Evolutionary conservation across 2,113 vertebrate species (phyloP), one percentile per base, ranked within the genome.

Genomic region (Petroica traversi): DNA sequence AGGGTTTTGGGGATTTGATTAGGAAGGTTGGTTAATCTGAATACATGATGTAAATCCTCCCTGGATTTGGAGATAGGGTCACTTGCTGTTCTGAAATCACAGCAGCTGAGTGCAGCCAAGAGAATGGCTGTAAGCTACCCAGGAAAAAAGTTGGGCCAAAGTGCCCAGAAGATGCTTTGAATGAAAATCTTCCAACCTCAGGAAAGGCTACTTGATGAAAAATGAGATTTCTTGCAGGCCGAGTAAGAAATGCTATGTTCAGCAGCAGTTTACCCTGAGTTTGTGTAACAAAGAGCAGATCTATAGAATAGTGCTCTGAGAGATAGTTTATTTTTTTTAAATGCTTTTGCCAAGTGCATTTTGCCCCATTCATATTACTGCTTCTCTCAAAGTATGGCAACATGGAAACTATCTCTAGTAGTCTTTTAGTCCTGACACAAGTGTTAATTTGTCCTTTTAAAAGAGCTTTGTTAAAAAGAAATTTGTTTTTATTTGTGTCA

Each of bases 381-480:
- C 81, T 48, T 76, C n/a, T 92, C 55, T 79, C 28, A 31, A 63
- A 91, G 45, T 72, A 28, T 57, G 63, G 36, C 54, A 84, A 25
- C 55, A 8, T 51, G 26, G 49, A 54, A 93, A 25, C 63, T 26
- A 76, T 84, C 26, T 16, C 34, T 40, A 31, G 36, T 43, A 88
- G 68, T 71, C 23, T 49, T 85, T 62, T 57, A 58, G 33, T 64
- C 64, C 58, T 24, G 49, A 7, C 26, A 80, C 25, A 48, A 88
- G 48, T 95, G 87, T 48, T 94, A 85, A 92, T 88, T 76, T 92
- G 74, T 80, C 22, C 48, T 93, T 93, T 95, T 91, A 75, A 86
- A 77, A 71, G 48, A 46, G 9, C 55, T 95, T 92, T 72, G 58
- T 93, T 93, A 93, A 86, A 85, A 76, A 54, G 9, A 85, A 73